phyloP scores from a whole-genome alignment of 2,113 vertebrate species.

The Ardeotis arabs region DNA sequence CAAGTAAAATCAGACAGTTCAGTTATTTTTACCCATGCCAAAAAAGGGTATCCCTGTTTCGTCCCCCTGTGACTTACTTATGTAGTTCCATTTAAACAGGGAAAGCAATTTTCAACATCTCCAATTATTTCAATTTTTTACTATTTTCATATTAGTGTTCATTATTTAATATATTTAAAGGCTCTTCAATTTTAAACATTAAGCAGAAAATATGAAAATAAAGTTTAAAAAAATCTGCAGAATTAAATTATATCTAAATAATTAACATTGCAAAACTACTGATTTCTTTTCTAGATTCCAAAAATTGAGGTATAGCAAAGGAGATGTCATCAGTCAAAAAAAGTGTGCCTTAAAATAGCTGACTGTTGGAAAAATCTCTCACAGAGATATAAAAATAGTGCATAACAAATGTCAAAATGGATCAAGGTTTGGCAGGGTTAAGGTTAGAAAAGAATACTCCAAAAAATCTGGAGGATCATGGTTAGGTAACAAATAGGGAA shows the following conservation, averaged over 20 bases:
- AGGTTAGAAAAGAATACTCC: conserved; percentile 85
- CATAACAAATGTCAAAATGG: conserved; percentile 91
- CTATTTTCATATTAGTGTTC: conserved; percentile 75
- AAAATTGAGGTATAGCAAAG: conserved; percentile 91
- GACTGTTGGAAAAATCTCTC: conserved; percentile 85
- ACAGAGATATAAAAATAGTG: conserved; percentile 90
- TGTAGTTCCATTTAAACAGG: conserved; percentile 66
- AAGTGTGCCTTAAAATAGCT: conserved; percentile 86
- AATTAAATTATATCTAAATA: conserved; percentile 89
- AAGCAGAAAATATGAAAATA: conserved; percentile 90
- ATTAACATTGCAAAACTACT: conserved; percentile 87
- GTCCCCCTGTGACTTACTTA: conserved; percentile 65
- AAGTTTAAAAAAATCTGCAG: conserved; percentile 88
- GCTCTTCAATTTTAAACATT: conserved; percentile 87
- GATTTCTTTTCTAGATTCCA: conserved; percentile 85
- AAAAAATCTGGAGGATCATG: conserved; percentile 82
- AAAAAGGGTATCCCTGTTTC: conserved; percentile 54
- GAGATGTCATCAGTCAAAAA: conserved; percentile 86
- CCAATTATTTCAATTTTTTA: conserved; percentile 76
- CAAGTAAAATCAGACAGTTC: conserved; percentile 62
- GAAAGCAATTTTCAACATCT: conserved; percentile 76
- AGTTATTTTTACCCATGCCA: conserved; percentile 68
- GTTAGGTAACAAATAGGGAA: conserved; percentile 84
- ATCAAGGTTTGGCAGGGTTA: conserved; percentile 84
- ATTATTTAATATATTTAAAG: conserved; percentile 84